A percentile compares a stretch with the other conserved stretches of the same genome.
These are phyloP conservation scores for Gnathonemus longibarbis DNA, from an alignment of 2,113 vertebrate genomes.

Conservation along the genomic window DNA sequence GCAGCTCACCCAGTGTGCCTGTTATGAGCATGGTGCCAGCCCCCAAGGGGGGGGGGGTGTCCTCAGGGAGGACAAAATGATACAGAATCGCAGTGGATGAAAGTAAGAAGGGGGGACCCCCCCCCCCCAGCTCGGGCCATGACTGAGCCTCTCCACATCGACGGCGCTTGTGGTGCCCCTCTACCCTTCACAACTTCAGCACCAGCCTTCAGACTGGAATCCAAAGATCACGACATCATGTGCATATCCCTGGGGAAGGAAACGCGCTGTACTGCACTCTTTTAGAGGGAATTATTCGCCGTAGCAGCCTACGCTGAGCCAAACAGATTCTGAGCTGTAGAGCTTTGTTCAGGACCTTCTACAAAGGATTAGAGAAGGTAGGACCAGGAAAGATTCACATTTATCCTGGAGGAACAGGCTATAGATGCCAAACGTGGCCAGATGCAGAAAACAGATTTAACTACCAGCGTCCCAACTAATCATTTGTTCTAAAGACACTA, in stretches of 20 bases:
- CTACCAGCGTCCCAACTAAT: not conserved
- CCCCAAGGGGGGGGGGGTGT: not conserved
- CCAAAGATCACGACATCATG: not conserved
- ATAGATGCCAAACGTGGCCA: not conserved
- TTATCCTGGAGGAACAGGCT: not conserved
- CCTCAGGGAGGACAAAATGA: not conserved
- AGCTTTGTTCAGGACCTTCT: not conserved
- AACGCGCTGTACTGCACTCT: not conserved
- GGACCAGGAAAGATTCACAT: not conserved
- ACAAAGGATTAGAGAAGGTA: not conserved
- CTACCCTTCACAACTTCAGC: not conserved
- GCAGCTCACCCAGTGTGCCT: not conserved
- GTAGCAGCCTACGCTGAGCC: not conserved
- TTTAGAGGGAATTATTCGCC: not conserved
- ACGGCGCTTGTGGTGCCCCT: not conserved
- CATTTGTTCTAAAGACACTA: not conserved
- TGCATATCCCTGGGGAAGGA: not conserved
- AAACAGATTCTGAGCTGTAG: not conserved
- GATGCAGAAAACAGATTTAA: slow-evolving; percentile 20
- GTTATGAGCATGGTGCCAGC: not conserved
- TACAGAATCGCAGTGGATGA: not conserved
- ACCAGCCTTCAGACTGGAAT: not conserved
- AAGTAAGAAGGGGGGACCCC: not conserved
- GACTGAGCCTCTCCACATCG: not conserved
- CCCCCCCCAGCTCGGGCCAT: not conserved